phyloP scores from a whole-genome alignment of 2,888 invertebrate species.

The Polydrusus tereticollis region DNA sequence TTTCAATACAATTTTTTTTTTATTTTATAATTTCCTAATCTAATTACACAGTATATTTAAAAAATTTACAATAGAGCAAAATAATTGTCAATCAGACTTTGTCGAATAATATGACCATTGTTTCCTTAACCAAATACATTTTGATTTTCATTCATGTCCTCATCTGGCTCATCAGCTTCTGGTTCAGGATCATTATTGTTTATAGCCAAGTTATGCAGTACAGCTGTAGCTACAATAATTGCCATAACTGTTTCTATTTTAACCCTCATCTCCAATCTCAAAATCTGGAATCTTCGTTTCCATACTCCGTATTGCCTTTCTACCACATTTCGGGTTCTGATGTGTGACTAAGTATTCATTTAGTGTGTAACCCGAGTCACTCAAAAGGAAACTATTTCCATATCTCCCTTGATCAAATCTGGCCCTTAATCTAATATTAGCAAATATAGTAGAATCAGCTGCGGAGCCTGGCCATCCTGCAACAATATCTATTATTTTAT shows the following conservation, averaged over 20 bases:
- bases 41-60: background rate
- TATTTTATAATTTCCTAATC: too few relatives aligned
- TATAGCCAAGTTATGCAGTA: too few relatives aligned
- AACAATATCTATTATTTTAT: conserved; percentile 5
- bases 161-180: background rate
- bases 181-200: too few relatives aligned
- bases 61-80: background rate
- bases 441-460: background rate
- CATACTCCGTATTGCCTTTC: background rate
- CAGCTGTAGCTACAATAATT: too few relatives aligned
- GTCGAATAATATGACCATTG: background rate
- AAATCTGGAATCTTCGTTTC: too few relatives aligned
- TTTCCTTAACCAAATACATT: background rate
- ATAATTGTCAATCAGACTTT: background rate
- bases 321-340: background rate
- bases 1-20: too few relatives aligned
- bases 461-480: conserved; percentile 2
- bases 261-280: background rate
- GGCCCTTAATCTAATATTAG: background rate
- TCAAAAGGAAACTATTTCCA: background rate
- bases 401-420: background rate
- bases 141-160: background rate
- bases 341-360: background rate
- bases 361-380: background rate
- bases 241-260: too few relatives aligned